phyloP scores from a whole-genome alignment of 2,888 invertebrate species.

The Cryptocephalus primarius region DNA sequence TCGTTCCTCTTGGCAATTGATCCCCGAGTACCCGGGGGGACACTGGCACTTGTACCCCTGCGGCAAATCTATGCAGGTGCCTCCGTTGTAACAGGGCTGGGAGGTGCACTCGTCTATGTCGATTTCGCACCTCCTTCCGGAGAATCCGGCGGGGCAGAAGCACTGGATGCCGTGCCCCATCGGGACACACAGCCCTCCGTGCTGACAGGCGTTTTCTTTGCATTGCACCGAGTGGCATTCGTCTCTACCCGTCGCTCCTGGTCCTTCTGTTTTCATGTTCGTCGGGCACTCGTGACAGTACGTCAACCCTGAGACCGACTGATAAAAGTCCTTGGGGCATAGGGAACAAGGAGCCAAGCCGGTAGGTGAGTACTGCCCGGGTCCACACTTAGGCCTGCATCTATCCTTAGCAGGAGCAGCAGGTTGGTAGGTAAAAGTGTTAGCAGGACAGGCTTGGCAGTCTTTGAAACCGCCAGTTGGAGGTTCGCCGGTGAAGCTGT shows the following conservation, averaged over 20 bases:
- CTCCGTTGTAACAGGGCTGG: constrained; percentile 88
- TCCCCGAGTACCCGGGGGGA: constrained; percentile 75
- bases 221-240: constrained; percentile 84
- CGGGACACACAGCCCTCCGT: constrained; percentile 82
- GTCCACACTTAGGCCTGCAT: constrained; percentile 78
- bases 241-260: constrained; percentile 71
- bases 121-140: constrained; percentile 84
- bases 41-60: constrained; percentile 90
- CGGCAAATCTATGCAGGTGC: constrained; percentile 81
- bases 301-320: constrained; percentile 72
- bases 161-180: constrained; percentile 82
- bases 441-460: constrained; percentile 85
- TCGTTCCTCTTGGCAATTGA: constrained; percentile 89
- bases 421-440: constrained; percentile 83
- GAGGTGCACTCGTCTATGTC: constrained; percentile 94
- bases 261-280: constrained; percentile 73
- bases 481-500: constrained; percentile 80
- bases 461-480: constrained; percentile 87
- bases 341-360: constrained; percentile 89
- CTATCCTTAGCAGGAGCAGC: constrained; percentile 73
- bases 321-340: constrained; percentile 88
- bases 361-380: constrained; percentile 86
- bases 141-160: constrained; percentile 90
- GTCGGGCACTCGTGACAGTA: constrained; percentile 85
- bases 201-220: constrained; percentile 77